phyloP scores from a whole-genome alignment of 2,797 vertebrate species.

The Chloroceryle amazona region DNA sequence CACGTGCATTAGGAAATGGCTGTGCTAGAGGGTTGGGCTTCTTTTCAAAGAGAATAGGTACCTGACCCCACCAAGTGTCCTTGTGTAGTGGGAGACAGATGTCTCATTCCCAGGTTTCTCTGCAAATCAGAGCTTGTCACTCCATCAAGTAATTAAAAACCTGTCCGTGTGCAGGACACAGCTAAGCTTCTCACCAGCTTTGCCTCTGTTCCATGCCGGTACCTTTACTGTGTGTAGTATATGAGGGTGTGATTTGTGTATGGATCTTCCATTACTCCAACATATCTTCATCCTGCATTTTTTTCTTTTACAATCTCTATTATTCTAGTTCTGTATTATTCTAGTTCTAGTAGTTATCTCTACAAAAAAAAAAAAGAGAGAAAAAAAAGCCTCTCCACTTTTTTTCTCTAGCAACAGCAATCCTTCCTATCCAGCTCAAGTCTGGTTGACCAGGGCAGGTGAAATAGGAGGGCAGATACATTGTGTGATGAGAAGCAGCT shows the following conservation, averaged over 20 bases:
- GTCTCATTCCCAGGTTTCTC: conserved; percentile 11
- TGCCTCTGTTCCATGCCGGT: rapidly evolving
- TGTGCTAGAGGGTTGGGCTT: neutral
- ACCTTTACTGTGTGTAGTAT: neutral
- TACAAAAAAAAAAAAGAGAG: too few relatives aligned
- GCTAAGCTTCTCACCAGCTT: neutral
- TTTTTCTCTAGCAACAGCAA: neutral
- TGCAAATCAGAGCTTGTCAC: conserved; percentile 23
- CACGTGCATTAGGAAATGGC: neutral
- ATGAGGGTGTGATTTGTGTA: neutral
- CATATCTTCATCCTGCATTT: neutral
- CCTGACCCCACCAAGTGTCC: neutral
- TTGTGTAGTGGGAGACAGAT: neutral
- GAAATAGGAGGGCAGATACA: neutral
- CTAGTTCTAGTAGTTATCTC: neutral
- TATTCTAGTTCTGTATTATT: neutral
- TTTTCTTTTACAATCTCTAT: neutral
- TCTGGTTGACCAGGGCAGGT: neutral
- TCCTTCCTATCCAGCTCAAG: neutral
- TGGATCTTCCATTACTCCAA: neutral
- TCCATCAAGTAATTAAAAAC: conserved; percentile 51
- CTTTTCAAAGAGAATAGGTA: conserved; percentile 28
- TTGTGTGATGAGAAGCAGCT: neutral
- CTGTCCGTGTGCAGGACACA: neutral
- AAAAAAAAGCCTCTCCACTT: rapidly evolving